phyloP scores from a whole-genome alignment of 2,888 invertebrate species.

The Habrosyne pyritoides region DNA sequence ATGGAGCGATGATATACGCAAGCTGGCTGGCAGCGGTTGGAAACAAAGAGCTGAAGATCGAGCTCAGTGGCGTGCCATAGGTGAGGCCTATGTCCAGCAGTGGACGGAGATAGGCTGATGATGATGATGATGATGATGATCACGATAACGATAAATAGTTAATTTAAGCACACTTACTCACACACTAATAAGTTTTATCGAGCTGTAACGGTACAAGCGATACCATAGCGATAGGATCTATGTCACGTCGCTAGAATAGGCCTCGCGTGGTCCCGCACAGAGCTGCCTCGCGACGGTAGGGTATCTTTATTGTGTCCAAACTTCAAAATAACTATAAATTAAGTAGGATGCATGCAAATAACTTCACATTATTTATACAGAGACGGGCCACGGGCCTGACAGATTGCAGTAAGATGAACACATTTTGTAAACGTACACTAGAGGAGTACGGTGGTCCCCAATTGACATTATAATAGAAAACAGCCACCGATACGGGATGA shows the following conservation, averaged over 20 bases:
- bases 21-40: too few species aligned
- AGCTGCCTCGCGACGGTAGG: conserved; percentile 32
- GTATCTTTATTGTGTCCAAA: conserved; percentile 29
- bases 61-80: too few species aligned
- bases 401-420: conserved; percentile 76
- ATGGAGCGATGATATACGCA: too few species aligned
- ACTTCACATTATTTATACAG: conserved; percentile 71
- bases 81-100: too few species aligned
- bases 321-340: conserved; percentile 74
- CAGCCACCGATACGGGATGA: conserved; percentile 27
- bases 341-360: conserved; percentile 61
- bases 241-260: conserved; percentile 17
- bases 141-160: background rate
- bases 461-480: conserved; percentile 77
- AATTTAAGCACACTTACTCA: background rate
- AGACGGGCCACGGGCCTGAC: conserved; percentile 54
- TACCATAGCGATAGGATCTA: background rate
- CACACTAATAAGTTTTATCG: conserved; percentile 1
- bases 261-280: conserved; percentile 10
- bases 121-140: too few species aligned
- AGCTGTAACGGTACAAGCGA: background rate
- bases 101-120: too few species aligned
- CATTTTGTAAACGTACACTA: conserved; percentile 76
- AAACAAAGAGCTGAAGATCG: too few species aligned
- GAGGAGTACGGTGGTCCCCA: conserved; percentile 57